Percentiles rank a stretch among this genome's conserved stretches.
Evolutionary conservation across 2,888 invertebrate genomes (phyloP).

Genomic region (Erannis defoliaria): DNA sequence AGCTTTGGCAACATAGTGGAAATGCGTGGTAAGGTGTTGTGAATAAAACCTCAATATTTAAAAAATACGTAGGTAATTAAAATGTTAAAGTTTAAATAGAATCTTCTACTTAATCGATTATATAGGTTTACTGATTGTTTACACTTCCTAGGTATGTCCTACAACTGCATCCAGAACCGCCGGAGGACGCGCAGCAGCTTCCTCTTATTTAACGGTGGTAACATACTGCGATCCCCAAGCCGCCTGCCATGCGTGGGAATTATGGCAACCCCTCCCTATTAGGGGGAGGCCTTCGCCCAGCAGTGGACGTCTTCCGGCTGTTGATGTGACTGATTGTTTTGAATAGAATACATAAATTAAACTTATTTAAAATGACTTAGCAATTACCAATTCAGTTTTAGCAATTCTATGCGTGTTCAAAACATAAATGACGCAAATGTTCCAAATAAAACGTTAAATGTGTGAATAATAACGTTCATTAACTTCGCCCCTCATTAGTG

Average conservation of each 20-base stretch:
- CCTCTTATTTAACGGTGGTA: too few relatives aligned
- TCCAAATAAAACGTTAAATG: constrained; percentile 38
- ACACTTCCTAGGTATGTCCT: too few relatives aligned
- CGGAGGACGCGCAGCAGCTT: too few relatives aligned
- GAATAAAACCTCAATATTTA: background rate
- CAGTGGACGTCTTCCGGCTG: too few relatives aligned
- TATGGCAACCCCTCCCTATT: too few relatives aligned
- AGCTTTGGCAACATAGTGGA: background rate
- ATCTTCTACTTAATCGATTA: too few relatives aligned
- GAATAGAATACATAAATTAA: background rate
- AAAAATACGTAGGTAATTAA: background rate
- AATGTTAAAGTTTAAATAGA: too few relatives aligned
- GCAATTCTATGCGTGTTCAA: background rate
- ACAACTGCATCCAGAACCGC: too few relatives aligned
- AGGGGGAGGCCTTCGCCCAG: too few relatives aligned
- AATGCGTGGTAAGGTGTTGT: background rate
- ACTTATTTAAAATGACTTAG: background rate
- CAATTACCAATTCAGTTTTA: background rate
- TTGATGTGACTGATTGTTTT: background rate
- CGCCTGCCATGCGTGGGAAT: too few relatives aligned
- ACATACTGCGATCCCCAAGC: too few relatives aligned
- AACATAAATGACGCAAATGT: constrained; percentile 14
- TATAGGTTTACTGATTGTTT: too few relatives aligned
- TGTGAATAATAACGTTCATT: constrained; percentile 51
- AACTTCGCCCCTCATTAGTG: constrained; percentile 50